Evolutionary conservation across 2,797 vertebrate species (phyloP).

Genomic region (Accipiter fasciatus): DNA sequence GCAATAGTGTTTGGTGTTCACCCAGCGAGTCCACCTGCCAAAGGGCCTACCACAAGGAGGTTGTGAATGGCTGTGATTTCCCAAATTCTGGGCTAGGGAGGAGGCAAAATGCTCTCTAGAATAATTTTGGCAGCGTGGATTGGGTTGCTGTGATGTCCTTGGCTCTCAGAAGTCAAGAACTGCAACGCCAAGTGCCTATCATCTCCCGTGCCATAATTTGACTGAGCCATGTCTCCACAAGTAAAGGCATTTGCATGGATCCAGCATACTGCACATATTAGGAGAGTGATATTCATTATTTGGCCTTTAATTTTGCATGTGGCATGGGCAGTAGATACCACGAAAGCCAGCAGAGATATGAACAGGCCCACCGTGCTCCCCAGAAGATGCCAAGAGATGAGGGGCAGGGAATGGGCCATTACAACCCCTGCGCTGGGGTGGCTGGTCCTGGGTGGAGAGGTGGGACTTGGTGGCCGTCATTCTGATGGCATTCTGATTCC

Average conservation of each 20-base stretch:
- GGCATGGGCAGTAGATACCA: background rate
- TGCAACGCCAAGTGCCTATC: rapidly evolving
- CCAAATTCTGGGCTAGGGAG: background rate
- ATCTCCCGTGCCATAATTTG: background rate
- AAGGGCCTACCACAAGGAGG: background rate
- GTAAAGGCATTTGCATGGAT: background rate
- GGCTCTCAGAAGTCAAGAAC: background rate
- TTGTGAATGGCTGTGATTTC: background rate
- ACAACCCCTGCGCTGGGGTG: background rate
- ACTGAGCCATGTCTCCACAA: background rate
- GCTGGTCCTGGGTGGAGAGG: background rate
- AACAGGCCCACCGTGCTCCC: background rate
- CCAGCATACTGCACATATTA: background rate
- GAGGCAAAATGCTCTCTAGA: background rate
- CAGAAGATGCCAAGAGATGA: background rate
- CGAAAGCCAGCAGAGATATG: background rate
- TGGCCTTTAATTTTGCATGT: background rate
- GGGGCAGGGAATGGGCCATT: background rate
- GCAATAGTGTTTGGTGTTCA: background rate
- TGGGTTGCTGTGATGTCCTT: background rate
- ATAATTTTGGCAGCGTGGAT: background rate
- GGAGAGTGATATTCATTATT: background rate
- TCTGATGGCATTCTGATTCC: background rate
- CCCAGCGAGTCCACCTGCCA: background rate
- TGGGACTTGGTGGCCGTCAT: background rate